Conservation (phyloP, 2,113 vertebrate genomes). For the Dicaeum eximium region DNA sequence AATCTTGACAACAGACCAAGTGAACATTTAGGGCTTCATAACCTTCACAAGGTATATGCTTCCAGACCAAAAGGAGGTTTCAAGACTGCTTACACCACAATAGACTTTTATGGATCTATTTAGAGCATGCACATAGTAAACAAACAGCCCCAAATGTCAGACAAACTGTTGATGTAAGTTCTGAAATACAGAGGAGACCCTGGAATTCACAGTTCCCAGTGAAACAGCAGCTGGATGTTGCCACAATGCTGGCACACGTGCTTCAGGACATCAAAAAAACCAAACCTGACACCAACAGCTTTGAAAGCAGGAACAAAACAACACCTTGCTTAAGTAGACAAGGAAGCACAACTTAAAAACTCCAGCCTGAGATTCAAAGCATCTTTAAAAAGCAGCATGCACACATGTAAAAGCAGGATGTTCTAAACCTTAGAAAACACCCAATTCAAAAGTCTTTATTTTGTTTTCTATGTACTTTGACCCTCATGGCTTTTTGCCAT, state of each 20-base stretch:
- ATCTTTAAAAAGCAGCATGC: not conserved
- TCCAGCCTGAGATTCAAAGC: not conserved
- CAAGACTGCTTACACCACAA: not conserved
- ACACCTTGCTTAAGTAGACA: not conserved
- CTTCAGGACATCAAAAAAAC: constrained; percentile 27
- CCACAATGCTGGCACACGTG: not conserved
- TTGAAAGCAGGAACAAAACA: constrained; percentile 37
- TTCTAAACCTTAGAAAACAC: not conserved
- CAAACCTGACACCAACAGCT: not conserved
- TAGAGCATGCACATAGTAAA: not conserved
- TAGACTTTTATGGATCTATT: not conserved
- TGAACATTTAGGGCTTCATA: not conserved
- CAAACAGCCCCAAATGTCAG: not conserved
- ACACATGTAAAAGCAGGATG: not conserved
- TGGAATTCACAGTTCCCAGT: not conserved
- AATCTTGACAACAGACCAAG: not conserved
- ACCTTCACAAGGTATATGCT: not conserved
- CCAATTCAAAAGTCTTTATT: not conserved
- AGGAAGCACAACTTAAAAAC: not conserved
- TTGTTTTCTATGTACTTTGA: not conserved
- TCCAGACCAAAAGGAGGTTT: not conserved
- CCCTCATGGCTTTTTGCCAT: not conserved
- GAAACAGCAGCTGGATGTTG: not conserved
- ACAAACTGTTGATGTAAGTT: not conserved
- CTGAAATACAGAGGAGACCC: not conserved